Conservation (phyloP, 2,797 vertebrate species). For the Oophaga sylvatica region DNA sequence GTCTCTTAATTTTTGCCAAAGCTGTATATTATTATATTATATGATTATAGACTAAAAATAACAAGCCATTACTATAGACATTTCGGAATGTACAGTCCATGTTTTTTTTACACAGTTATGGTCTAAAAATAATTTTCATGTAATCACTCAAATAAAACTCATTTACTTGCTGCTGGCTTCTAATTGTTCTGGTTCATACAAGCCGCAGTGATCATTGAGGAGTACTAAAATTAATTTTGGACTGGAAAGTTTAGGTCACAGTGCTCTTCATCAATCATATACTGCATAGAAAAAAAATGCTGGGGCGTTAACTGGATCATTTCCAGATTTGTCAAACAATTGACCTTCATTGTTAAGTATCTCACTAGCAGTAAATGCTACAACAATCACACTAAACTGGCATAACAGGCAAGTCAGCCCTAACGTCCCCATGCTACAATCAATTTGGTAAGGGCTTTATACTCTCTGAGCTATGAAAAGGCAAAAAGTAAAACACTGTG, state of each 20-base stretch:
- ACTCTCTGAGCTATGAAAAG: background rate
- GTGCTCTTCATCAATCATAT: slow-evolving; percentile 60
- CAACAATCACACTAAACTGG: slow-evolving; percentile 7
- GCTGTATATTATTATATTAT: background rate
- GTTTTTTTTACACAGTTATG: too few species aligned
- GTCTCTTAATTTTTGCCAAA: too few species aligned
- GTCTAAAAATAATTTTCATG: background rate
- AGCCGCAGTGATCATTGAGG: background rate
- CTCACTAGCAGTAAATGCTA: slow-evolving; percentile 40
- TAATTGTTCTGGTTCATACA: slow-evolving; percentile 28
- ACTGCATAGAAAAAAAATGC: slow-evolving; percentile 48
- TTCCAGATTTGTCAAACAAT: slow-evolving; percentile 69
- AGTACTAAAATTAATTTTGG: slow-evolving; percentile 41
- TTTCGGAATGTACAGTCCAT: too few species aligned
- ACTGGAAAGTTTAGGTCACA: slow-evolving; percentile 59
- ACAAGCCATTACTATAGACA: too few species aligned
- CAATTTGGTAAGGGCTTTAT: background rate
- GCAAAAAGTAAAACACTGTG: background rate
- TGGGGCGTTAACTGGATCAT: slow-evolving; percentile 59
- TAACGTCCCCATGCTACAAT: background rate
- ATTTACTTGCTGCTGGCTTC: background rate
- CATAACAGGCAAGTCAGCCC: slow-evolving; percentile 20
- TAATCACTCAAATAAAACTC: slow-evolving; percentile 8
- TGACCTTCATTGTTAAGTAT: slow-evolving; percentile 68
- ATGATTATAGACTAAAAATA: too few species aligned